phyloP scores from a whole-genome alignment of 23 tunicate genomes.

The Styela clava region DNA sequence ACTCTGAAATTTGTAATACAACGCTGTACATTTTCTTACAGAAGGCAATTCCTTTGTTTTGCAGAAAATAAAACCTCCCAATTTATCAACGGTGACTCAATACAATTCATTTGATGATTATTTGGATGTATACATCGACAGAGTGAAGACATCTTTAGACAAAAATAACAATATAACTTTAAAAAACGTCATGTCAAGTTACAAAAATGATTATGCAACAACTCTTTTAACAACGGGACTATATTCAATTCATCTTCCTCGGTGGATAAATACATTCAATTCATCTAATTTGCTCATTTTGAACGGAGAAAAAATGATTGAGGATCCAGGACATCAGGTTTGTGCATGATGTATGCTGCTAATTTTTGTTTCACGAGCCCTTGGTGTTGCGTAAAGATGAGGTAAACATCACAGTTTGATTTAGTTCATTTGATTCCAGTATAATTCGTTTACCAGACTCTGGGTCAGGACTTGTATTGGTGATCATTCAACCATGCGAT shows the following conservation, averaged over 20 bases:
- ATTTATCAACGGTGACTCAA: neutral
- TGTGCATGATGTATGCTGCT: too few species aligned
- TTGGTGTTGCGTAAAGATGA: too few species aligned
- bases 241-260: conserved; percentile 1
- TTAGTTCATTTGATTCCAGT: too few species aligned
- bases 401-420: too few species aligned
- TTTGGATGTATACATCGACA: conserved; percentile 27
- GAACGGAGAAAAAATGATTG: conserved; percentile 5
- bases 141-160: neutral
- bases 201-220: neutral
- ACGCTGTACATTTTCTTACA: too few species aligned
- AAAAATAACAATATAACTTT: neutral
- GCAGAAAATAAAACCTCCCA: neutral
- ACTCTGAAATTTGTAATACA: too few species aligned
- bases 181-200: neutral
- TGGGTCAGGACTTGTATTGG: too few species aligned
- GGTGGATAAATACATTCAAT: conserved; percentile 9
- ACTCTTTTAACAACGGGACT: conserved; percentile 22
- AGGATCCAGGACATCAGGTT: conserved; percentile 16
- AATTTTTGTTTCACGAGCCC: too few species aligned
- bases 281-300: neutral
- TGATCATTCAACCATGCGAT: too few species aligned
- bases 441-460: too few species aligned
- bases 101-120: conserved; percentile 28
- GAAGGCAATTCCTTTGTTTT: too few species aligned